These are phyloP conservation scores for Volucella zonaria DNA, from an alignment of 2,888 invertebrate species.

Conservation along the genomic window DNA sequence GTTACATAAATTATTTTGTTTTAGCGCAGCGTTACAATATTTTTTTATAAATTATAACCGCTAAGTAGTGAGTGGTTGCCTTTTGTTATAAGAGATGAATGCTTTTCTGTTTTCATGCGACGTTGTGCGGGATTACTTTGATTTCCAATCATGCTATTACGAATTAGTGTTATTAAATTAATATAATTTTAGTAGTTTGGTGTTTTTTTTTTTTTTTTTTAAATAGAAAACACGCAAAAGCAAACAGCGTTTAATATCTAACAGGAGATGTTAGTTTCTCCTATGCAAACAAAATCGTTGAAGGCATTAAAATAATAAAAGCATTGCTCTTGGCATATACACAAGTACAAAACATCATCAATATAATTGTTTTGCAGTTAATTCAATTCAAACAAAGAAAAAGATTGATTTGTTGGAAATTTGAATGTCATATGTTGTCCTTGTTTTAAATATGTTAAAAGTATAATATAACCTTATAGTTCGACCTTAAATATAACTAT, in stretches of 20 bases:
- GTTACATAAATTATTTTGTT: neutral
- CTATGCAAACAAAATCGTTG: neutral
- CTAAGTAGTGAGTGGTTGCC: slow-evolving; percentile 5
- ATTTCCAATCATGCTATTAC: slow-evolving; percentile 34
- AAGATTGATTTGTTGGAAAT: slow-evolving; percentile 28
- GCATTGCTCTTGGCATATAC: slow-evolving; percentile 38
- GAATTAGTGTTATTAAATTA: slow-evolving; percentile 36
- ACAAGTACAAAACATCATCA: neutral
- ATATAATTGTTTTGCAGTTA: neutral
- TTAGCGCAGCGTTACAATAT: slow-evolving; percentile 9
- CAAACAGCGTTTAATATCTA: neutral
- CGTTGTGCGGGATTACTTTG: slow-evolving; percentile 1
- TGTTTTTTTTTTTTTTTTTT: neutral
- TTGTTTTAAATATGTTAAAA: too few species aligned
- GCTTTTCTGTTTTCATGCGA: slow-evolving; percentile 28
- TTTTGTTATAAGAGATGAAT: slow-evolving; percentile 34
- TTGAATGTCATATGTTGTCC: neutral
- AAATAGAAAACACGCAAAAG: slow-evolving; percentile 23
- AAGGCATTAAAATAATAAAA: slow-evolving; percentile 1
- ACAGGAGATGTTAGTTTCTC: neutral
- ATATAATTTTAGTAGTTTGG: slow-evolving; percentile 8
- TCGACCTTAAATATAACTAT: too few species aligned
- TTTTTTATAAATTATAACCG: slow-evolving; percentile 10
- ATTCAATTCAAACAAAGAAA: neutral
- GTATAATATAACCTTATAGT: too few species aligned